Evolutionary conservation across 2,113 vertebrate genomes (phyloP), one percentile per base, ranked within the genome.

Genomic region (Grallaria varia): DNA sequence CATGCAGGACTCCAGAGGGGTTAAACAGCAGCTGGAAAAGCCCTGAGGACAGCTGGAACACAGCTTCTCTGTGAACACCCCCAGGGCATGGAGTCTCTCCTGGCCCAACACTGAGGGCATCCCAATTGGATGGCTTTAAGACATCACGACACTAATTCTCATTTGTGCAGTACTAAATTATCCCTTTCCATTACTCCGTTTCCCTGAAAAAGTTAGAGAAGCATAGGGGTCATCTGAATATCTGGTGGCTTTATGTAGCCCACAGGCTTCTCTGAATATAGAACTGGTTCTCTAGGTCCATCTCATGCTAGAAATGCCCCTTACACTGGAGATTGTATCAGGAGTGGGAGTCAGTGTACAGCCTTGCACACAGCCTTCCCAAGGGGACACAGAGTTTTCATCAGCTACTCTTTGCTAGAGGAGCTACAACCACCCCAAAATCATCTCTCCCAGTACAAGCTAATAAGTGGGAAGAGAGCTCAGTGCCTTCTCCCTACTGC

Each of bases 381-480:
- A 52, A 63, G 14, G 8, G 28, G 20, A 78, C 67, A 77, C 22
- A 55, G 5, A 23, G 10, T 42, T 86, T 90, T 86, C 28, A 52
- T 63, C 35, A 60, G 19, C 59, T 83, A 24, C 27, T 78, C 18
- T 88, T 59, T 84, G 33, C 31, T 47, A 86, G 17, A 77, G 49
- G 10, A 95, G 33, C 56, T 91, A 71, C 67, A 89, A 42, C 87
- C 35, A 84, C 33, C 84, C 72, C 3, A 1, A 60, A 87, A 90
- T 79, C n/a, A 30, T 63, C 25, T 80, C 71, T 76, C 27, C 53
- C 69, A 80, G 40, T 71, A 64, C 30, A 75, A 82, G 72, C n/a
- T 93, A 94, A 15, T 92, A 94, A 90, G 84, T 42, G 58, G 75
- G 42, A 60, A 80, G 90, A 84, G 55, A 85, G 49, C 63, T 84